Evolutionary conservation across 2,888 invertebrate species (phyloP).

Genomic region (Adineta ricciae): DNA sequence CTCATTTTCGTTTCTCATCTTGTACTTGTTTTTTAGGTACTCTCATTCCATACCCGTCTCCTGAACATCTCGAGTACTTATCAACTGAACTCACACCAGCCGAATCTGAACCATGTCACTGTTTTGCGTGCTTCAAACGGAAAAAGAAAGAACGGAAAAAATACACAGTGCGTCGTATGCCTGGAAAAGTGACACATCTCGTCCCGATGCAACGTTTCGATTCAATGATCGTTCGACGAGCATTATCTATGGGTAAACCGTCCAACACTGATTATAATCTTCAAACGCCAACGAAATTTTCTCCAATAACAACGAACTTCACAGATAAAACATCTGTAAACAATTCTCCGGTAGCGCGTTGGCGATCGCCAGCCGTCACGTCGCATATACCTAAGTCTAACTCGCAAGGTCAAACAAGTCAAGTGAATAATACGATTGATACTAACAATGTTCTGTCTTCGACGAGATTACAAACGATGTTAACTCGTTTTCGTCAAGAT

Average conservation of each 20-base stretch:
- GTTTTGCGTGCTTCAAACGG: background rate
- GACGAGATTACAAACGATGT: background rate
- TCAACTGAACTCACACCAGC: background rate
- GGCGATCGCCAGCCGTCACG: background rate
- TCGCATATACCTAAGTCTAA: background rate
- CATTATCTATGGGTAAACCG: background rate
- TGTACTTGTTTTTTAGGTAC: background rate
- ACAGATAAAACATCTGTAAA: background rate
- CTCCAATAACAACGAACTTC: background rate
- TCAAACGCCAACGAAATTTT: background rate
- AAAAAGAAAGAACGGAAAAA: background rate
- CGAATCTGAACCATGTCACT: background rate
- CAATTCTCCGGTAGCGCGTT: background rate
- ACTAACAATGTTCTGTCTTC: background rate
- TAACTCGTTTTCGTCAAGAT: background rate
- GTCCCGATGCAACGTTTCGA: background rate
- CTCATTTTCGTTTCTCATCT: too few relatives aligned
- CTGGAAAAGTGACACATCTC: conserved; percentile 55
- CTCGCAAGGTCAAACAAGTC: background rate
- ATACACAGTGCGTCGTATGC: conserved; percentile 55
- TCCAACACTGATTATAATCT: background rate
- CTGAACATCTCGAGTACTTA: background rate
- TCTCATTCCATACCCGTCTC: background rate
- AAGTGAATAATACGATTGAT: background rate
- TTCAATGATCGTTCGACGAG: background rate